Conservation (phyloP, 1,140 invertebrate genomes). For the Musca vetustissima region DNA sequence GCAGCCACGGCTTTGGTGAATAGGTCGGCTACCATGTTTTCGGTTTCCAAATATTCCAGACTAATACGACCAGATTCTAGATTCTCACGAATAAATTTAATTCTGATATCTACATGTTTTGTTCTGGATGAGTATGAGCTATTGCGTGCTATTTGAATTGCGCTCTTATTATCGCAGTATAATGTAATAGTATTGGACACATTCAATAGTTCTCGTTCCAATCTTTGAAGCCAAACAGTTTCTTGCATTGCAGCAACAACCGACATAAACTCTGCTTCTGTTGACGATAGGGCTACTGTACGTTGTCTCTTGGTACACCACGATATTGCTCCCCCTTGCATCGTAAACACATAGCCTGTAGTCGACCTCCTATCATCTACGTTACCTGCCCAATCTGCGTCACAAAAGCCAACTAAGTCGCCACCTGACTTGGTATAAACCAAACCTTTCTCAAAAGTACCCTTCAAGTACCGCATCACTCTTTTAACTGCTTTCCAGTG, state of each 20-base stretch:
- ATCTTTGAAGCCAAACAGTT: slow-evolving; percentile 26
- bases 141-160: slow-evolving; percentile 34
- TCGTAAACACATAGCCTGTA: slow-evolving; percentile 45
- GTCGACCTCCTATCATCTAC: slow-evolving; percentile 41
- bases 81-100: slow-evolving; percentile 16
- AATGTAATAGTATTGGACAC: slow-evolving; percentile 14
- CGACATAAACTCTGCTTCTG: slow-evolving; percentile 50
- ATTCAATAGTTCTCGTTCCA: slow-evolving; percentile 3
- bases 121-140: slow-evolving; percentile 29
- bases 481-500: slow-evolving; percentile 48
- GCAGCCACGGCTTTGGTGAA: not conserved
- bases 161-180: slow-evolving; percentile 35
- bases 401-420: slow-evolving; percentile 28
- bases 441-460: slow-evolving; percentile 33
- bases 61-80: no score
- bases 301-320: not conserved
- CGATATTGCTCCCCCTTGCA: slow-evolving; percentile 32
- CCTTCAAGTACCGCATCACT: slow-evolving; percentile 51
- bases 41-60: not conserved
- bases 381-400: slow-evolving; percentile 34
- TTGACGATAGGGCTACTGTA: slow-evolving; percentile 34
- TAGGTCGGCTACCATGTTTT: not conserved
- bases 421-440: not conserved
- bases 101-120: slow-evolving; percentile 39
- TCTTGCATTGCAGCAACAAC: slow-evolving; percentile 35